phyloP scores from a whole-genome alignment of 2,797 vertebrate genomes.

The Smutsia temminckii region DNA sequence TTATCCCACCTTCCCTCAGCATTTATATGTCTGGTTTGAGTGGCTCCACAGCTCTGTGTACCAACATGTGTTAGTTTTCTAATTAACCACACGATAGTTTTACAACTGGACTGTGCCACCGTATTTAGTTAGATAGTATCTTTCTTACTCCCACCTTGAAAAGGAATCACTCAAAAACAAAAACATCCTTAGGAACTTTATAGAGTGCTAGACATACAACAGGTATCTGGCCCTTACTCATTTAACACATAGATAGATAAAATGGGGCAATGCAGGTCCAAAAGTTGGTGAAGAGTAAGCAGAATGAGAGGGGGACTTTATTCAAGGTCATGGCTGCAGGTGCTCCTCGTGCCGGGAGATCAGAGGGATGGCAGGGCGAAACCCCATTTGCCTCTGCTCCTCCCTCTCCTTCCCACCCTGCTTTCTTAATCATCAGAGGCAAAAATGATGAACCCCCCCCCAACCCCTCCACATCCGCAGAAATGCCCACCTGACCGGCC shows the following conservation, averaged over 20 bases:
- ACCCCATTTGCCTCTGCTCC: neutral
- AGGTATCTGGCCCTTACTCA: neutral
- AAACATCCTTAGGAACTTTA: neutral
- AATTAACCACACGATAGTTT: neutral
- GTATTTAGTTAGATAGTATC: neutral
- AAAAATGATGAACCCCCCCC: too few species aligned
- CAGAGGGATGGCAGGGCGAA: neutral
- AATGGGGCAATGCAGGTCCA: neutral
- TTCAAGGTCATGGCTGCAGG: neutral
- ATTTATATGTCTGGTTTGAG: neutral
- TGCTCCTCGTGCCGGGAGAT: neutral
- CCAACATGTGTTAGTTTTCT: neutral
- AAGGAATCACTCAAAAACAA: conserved; percentile 38
- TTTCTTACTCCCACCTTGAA: neutral
- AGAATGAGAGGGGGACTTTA: neutral
- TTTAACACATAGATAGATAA: neutral
- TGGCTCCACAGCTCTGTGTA: neutral
- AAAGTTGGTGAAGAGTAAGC: neutral
- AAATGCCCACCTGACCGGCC: neutral
- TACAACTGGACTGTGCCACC: neutral
- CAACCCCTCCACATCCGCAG: neutral
- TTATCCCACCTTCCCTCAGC: neutral
- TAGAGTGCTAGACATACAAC: neutral
- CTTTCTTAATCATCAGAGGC: neutral
- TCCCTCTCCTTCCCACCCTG: neutral